Evolutionary conservation across 2,797 vertebrate genomes (phyloP), one percentile per base, ranked within the genome.

Genomic region (Ispidina picta): DNA sequence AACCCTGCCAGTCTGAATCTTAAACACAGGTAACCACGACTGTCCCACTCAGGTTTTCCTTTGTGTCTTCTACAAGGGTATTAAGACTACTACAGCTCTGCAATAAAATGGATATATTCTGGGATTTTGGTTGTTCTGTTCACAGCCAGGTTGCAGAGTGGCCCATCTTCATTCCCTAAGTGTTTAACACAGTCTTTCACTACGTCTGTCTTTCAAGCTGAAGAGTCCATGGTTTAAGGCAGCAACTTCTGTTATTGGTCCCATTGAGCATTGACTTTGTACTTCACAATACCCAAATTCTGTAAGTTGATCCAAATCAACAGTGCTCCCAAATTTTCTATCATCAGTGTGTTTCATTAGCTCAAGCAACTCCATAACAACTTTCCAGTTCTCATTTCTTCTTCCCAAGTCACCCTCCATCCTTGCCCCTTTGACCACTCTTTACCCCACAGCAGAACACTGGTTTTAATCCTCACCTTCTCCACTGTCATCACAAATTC

Each of bases 1-100:
- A 93, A 88, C 91, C 89, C 92, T 78, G 76, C 44, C 66, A 75
- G 79, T 63, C 65, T 79, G 94, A 88, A 92, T 94, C 92, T 90
- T 92, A 93, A 95, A 66, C 62, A 37, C 2, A 39, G 75, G 72
- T 65, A 88, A 55, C 69, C 51, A 55, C 65, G 16, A 55, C 66
- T 52, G 55, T 87, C 84, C 92, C 16, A 1, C 72, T 26, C 22
- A 31, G 6, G 33, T 87, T 90, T 75, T 66, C 79, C 79, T 85
- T 83, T 0, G 2, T 74, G 75, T 68, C 82, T 87, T 69, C 64
- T 37, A 7, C 44, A 70, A 51, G 31, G 29, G 14, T 20, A 65
- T 75, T 83, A 90, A 72, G 35, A 7, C 49, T 20, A 46, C 41
- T 15, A 5, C 23, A 63, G 55, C 22, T 63, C 78, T 21, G 49